Base-by-base conservation (phyloP, 2,888 invertebrate species). In the Leucophenga maculata region DNA sequence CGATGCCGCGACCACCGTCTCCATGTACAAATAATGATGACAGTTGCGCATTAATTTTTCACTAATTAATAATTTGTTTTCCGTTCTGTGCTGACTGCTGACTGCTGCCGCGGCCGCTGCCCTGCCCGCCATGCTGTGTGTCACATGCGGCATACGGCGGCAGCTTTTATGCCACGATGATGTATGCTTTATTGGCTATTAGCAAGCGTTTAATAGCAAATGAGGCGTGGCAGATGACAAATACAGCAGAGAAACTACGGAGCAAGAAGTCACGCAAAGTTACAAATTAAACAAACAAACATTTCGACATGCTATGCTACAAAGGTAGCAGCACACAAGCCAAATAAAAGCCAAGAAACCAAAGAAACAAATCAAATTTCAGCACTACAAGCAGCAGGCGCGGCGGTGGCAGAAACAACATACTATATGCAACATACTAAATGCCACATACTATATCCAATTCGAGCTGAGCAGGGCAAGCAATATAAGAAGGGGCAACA, bases 141-240 rank as follows among this genome's bases (percentile, higher is more conserved):
- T 14, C 1, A 67, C 20, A 16, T 67, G 14, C 14, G 57, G 46
- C 39, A 50, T 65, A 31, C 44, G 57, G 31, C 26, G 46, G 26
- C 26, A 46, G 50, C 50, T 60, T 60, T 60, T 39, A 64, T 64
- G 31, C 46, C 48, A 64, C 44, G 74, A 74, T 69, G 67, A 78
- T 26, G 26, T 26, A 74, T 83, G 84, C 73, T 85, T 85, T 83
- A 83, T 85, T 85, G 85, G 78, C 83, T 84, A 82, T 82, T 82
- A 84, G 82, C 72, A 77, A 71, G 75, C 85, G 78, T 83, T 82
- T 82, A 82, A 82, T 83, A 80, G 76, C 76, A 81, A 84, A 83
- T 83, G 81, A 75, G 83, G 84, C 78, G 76, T 73, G 74, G 72
- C 74, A 69, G 65, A 65, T 50, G 22, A 65, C 39, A 39, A 39